phyloP scores from a whole-genome alignment of 2,888 invertebrate species.

The Ptilodon capucinus region DNA sequence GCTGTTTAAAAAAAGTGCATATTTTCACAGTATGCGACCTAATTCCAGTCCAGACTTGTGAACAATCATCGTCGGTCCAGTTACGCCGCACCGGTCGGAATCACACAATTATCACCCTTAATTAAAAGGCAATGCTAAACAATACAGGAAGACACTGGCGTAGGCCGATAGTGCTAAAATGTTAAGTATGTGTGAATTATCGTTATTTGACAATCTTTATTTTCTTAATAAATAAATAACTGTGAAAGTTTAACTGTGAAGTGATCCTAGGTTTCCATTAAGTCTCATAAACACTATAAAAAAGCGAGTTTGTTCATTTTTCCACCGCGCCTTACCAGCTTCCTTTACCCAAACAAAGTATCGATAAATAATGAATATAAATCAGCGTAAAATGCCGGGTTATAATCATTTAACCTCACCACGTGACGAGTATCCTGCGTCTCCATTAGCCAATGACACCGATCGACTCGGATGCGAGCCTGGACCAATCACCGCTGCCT shows the following conservation, averaged over 20 bases:
- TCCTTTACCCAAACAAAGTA: background rate
- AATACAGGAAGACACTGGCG: background rate
- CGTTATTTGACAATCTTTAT: background rate
- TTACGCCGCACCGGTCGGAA: slow-evolving; percentile 4
- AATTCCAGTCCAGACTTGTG: slow-evolving; percentile 6
- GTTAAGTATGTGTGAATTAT: slow-evolving; percentile 15
- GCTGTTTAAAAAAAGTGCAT: too few relatives aligned
- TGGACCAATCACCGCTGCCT: slow-evolving; percentile 28
- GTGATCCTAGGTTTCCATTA: too few relatives aligned
- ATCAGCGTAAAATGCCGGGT: slow-evolving; percentile 16
- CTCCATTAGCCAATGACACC: slow-evolving; percentile 30
- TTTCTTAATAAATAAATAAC: background rate
- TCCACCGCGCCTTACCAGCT: too few relatives aligned
- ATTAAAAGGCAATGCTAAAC: background rate
- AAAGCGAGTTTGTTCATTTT: background rate
- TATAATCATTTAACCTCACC: slow-evolving; percentile 24
- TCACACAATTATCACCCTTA: slow-evolving; percentile 7
- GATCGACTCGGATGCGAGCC: slow-evolving; percentile 12
- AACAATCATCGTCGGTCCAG: background rate
- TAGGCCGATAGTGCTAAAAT: slow-evolving; percentile 10
- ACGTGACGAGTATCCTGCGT: slow-evolving; percentile 15
- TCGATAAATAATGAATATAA: background rate
- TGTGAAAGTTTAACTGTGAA: too few relatives aligned
- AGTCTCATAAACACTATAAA: too few relatives aligned
- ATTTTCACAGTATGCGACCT: background rate